phyloP scores from a whole-genome alignment of 2,888 invertebrate genomes.

The Allophyes oxyacanthae region DNA sequence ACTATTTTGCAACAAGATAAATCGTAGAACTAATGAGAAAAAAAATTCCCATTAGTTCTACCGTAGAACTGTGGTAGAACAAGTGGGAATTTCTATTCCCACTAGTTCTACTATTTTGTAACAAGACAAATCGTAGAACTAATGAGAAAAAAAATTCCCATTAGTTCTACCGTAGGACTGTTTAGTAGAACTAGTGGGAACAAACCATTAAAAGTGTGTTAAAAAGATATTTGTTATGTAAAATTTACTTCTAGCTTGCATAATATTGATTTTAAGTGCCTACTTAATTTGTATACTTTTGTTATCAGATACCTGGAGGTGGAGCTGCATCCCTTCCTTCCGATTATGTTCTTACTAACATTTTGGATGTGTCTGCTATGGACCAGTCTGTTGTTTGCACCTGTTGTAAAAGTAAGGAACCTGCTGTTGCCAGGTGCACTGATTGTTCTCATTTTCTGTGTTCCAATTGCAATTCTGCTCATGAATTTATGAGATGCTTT shows the following conservation, averaged over 20 bases:
- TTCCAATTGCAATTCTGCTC: slow-evolving; percentile 97
- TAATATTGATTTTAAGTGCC: background rate
- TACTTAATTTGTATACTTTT: slow-evolving; percentile 30
- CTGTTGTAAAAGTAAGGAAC: slow-evolving; percentile 98
- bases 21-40: too few species aligned
- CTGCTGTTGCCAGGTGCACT: slow-evolving; percentile 97
- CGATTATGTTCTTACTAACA: slow-evolving; percentile 96
- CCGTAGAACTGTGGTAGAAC: too few species aligned
- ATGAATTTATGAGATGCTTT: slow-evolving; percentile 99
- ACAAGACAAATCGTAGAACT: too few species aligned
- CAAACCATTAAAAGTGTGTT: too few species aligned
- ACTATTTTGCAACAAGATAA: too few species aligned
- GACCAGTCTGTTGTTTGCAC: slow-evolving; percentile 94
- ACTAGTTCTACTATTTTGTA: too few species aligned
- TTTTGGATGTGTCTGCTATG: slow-evolving; percentile 94
- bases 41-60: too few species aligned
- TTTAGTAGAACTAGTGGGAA: too few species aligned
- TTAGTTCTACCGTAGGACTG: too few species aligned
- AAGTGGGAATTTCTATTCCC: too few species aligned
- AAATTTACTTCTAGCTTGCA: slow-evolving; percentile 24
- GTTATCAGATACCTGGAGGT: slow-evolving; percentile 91
- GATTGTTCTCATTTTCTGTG: slow-evolving; percentile 98
- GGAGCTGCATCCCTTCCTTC: slow-evolving; percentile 94
- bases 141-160: too few species aligned
- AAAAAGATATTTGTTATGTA: too few species aligned